phyloP scores from a whole-genome alignment of 2,888 invertebrate species.

The Tetropium fuscum region DNA sequence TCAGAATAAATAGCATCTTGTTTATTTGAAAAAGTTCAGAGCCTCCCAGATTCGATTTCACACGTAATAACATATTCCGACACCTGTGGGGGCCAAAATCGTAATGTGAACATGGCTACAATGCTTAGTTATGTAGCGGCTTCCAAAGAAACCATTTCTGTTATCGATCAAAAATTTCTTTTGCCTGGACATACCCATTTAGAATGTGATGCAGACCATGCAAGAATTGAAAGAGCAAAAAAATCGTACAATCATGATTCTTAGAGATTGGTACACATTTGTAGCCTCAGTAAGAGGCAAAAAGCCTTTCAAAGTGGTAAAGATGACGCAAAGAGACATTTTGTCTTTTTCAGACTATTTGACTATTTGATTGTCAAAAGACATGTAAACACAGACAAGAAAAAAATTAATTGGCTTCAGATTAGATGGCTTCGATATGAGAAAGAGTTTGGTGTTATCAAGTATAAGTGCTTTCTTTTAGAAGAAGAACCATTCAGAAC shows the following conservation, averaged over 20 bases:
- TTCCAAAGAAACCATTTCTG: not conserved
- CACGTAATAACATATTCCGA: slow-evolving; percentile 41
- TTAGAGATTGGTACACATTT: slow-evolving; percentile 34
- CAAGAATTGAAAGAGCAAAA: slow-evolving; percentile 38
- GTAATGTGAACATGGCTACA: slow-evolving; percentile 39
- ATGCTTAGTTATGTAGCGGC: slow-evolving; percentile 33
- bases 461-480: not conserved
- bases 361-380: not conserved
- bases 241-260: slow-evolving; percentile 24
- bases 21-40: slow-evolving; percentile 25
- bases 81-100: slow-evolving; percentile 44
- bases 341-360: not conserved
- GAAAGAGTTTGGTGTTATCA: not conserved
- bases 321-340: slow-evolving; percentile 7
- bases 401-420: not conserved
- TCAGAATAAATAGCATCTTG: slow-evolving; percentile 18
- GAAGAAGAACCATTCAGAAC: slow-evolving; percentile 16
- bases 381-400: not conserved
- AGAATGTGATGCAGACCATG: slow-evolving; percentile 43
- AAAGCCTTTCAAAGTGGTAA: slow-evolving; percentile 9
- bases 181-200: slow-evolving; percentile 40
- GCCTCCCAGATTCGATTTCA: not conserved
- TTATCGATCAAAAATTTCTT: slow-evolving; percentile 41
- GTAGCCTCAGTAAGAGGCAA: slow-evolving; percentile 34
- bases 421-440: not conserved